Conservation (phyloP, 1,140 invertebrate species). For the Zaprionus inermis region DNA sequence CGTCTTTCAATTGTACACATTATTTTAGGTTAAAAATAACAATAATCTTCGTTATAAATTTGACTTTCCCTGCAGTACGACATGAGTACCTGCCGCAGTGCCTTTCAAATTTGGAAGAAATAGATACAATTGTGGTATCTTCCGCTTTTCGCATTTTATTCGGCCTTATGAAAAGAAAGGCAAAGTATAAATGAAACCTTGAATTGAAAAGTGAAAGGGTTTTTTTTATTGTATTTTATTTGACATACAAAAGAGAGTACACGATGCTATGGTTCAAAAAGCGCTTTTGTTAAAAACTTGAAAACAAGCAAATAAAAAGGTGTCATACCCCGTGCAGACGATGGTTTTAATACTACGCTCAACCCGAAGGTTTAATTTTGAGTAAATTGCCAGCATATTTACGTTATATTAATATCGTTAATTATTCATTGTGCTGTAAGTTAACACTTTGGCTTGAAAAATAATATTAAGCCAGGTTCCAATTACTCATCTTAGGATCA, state of each 20-base stretch:
- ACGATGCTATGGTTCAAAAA: background rate
- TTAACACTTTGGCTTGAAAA: too few relatives aligned
- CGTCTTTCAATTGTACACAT: background rate
- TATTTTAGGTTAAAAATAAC: background rate
- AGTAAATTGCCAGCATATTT: too few relatives aligned
- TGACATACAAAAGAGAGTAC: background rate
- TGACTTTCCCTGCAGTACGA: background rate
- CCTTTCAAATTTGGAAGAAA: background rate
- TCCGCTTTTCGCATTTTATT: background rate
- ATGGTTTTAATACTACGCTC: too few relatives aligned
- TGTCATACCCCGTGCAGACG: too few relatives aligned
- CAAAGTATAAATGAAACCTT: background rate
- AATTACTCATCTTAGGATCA: background rate
- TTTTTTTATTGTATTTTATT: background rate
- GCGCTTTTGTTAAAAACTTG: background rate
- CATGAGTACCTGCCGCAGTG: background rate
- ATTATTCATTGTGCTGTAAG: background rate
- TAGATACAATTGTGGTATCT: background rate
- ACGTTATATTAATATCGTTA: background rate
- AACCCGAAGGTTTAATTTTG: too few relatives aligned
- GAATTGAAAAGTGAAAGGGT: conserved; percentile 4
- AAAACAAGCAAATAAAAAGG: background rate
- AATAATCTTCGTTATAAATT: background rate
- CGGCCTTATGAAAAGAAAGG: background rate
- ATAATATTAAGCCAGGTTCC: background rate